Evolutionary conservation across 92 coral and sea anemone genomes (phyloP), one percentile per base, ranked within the genome.

Genomic region (Paragorgia papillata): DNA sequence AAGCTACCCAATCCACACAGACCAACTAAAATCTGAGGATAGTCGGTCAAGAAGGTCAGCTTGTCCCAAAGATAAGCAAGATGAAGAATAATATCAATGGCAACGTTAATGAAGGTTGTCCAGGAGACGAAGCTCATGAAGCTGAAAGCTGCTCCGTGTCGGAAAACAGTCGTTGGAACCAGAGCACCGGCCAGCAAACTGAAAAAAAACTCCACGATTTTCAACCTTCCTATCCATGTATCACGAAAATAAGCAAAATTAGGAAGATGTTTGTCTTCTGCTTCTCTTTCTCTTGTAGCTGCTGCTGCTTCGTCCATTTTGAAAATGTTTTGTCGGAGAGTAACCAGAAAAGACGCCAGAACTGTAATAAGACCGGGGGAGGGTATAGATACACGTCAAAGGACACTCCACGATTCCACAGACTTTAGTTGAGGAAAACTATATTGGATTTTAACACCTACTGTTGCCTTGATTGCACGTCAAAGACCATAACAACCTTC

Each of bases 41-140:
- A 97, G 24, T 80, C 88, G 57, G 82, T 81, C 63, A 93, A 68
- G 90, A 92, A 88, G 39, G 83, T 50, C 69, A 93, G 60, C 40
- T 89, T 90, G 6, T 88, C 90, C 97, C 97, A 93, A 66, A 91
- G 94, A 22, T 34, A 40, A 65, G 91, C 40, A 41, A 88, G 85
- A 62, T 81, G 88, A 28, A 93, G 82, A 25, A 93, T 82, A 68
- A 89, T 49, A 82, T 84, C 96, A 83, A 93, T 76, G 4, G 88
- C 82, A 24, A 86, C 85, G 80, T 85, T 86, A 6, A 93, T 39
- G 39, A 90, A 93, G 9, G 94, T 86, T 14, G 93, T 90, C 97
- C 97, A 93, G 0, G 97, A 88, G 30, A 93, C 97, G 39, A 88
- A 90, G 33, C 59, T 80, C 73, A 88, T 82, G 62, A 93, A 93